Conservation (phyloP, 2,888 invertebrate genomes). For the Leptinotarsa haldemani region DNA sequence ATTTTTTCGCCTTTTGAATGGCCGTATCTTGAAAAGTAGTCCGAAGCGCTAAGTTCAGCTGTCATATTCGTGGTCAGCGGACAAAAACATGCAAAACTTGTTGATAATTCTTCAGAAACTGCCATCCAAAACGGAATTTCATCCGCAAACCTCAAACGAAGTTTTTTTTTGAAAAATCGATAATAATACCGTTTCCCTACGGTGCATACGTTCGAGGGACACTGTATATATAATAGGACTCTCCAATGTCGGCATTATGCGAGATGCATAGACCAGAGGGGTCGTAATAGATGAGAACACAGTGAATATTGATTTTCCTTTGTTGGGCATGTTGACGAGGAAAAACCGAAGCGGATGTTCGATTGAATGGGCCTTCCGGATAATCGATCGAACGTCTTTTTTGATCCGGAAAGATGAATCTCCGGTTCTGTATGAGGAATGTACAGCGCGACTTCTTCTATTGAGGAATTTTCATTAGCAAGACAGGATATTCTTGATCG, state of each 20-base stretch:
- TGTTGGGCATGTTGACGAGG: constrained; percentile 1
- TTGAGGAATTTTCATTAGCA: neutral
- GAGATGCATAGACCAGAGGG: constrained; percentile 17
- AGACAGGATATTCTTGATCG: too few species aligned
- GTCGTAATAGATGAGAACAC: neutral
- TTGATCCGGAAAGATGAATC: constrained; percentile 2
- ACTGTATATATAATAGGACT: neutral
- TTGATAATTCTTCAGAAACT: too few species aligned
- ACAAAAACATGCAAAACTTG: too few species aligned
- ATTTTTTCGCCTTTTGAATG: too few species aligned
- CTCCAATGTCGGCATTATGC: neutral
- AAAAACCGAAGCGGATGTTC: constrained; percentile 9
- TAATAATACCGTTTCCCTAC: too few species aligned
- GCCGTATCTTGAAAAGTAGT: too few species aligned
- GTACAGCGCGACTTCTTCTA: neutral
- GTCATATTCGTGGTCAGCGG: too few species aligned
- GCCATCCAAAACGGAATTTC: too few species aligned
- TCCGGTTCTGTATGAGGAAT: neutral
- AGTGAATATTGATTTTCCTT: constrained; percentile 18
- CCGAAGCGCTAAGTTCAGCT: too few species aligned
- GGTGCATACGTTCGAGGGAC: neutral
- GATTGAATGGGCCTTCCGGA: constrained; percentile 3
- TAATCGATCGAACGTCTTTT: neutral
- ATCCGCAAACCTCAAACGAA: too few species aligned
- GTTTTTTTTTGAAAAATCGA: too few species aligned